phyloP scores from a whole-genome alignment of 1,140 invertebrate genomes.

The Drosophila lowei region DNA sequence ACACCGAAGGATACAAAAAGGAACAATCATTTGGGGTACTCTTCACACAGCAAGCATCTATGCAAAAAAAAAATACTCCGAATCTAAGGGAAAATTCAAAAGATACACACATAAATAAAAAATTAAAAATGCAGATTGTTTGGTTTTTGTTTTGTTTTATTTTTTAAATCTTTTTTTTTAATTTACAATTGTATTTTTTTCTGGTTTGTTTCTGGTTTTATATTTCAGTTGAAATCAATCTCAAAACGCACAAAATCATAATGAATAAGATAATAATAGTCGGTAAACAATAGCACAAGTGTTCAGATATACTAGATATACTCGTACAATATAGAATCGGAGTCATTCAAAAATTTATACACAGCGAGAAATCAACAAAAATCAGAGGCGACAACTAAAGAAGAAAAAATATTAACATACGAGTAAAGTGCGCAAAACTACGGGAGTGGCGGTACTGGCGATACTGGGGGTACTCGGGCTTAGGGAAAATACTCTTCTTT shows the following conservation, averaged over 20 bases:
- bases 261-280: conserved; percentile 50
- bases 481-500: conserved; percentile 44
- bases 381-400: conserved; percentile 22
- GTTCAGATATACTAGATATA: conserved; percentile 55
- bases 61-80: conserved; percentile 17
- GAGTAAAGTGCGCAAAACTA: conserved; percentile 40
- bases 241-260: conserved; percentile 77
- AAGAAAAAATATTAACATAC: conserved; percentile 11
- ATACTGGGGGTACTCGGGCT: not conserved
- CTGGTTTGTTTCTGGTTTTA: conserved; percentile 40
- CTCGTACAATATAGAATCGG: conserved; percentile 37
- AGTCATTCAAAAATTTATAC: conserved; percentile 45
- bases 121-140: conserved; percentile 56
- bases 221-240: conserved; percentile 71
- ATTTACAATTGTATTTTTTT: conserved; percentile 70
- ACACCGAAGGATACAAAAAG: not conserved
- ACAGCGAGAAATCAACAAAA: conserved; percentile 36
- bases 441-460: conserved; percentile 3
- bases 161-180: conserved; percentile 47
- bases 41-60: too few relatives aligned
- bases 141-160: conserved; percentile 40
- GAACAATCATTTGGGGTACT: too few relatives aligned
- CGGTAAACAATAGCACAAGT: conserved; percentile 66
- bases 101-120: conserved; percentile 4
- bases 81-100: conserved; percentile 19